Base-by-base conservation (phyloP, 2,113 vertebrate genomes). In the Suricata suricatta region DNA sequence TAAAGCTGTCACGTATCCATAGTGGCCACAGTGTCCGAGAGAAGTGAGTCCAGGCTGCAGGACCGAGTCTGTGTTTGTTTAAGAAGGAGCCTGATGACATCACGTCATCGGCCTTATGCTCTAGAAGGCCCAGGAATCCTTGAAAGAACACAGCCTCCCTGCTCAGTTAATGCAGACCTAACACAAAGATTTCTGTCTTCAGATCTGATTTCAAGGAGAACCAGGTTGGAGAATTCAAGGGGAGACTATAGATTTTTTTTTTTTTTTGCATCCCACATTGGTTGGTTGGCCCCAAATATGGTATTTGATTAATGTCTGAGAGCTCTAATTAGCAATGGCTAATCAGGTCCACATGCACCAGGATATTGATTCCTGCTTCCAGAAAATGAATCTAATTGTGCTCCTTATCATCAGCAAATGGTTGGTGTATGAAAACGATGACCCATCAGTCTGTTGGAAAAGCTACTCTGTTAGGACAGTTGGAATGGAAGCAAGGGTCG, bases 281-380 rank as follows among this genome's bases (percentile, higher is more conserved):
- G 98, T 97, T 98, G 98, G 98, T 99, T 98, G 98, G 96, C 97
- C 96, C 98, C 95, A 95, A 97, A 83, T 41, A 33, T 97, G 97
- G 98, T 98, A 98, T 99, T 98, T 99, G 98, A 99, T 99, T 98
- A 98, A 98, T 97, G 97, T 98, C 98, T 98, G 98, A 98, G 98
- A 98, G 94, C 80, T 98, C 98, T 98, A 98, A 99, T 99, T 99
- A 99, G 98, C 97, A 98, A 92, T 96, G 96, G 97, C 98, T 98
- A 97, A 98, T 98, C 93, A 95, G 98, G 95, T 96, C 97, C 98
- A 96, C 85, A 98, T 98, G 97, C 97, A 95, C 97, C 77, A 83
- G 82, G 57, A 90, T 98, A 99, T 99, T 98, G 99, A 99, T 99
- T 99, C 89, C 96, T 98, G 97, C 98, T 98, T 97, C 97, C 93